phyloP scores from a whole-genome alignment of 23 tunicate genomes.

The Oikopleura albicans region DNA sequence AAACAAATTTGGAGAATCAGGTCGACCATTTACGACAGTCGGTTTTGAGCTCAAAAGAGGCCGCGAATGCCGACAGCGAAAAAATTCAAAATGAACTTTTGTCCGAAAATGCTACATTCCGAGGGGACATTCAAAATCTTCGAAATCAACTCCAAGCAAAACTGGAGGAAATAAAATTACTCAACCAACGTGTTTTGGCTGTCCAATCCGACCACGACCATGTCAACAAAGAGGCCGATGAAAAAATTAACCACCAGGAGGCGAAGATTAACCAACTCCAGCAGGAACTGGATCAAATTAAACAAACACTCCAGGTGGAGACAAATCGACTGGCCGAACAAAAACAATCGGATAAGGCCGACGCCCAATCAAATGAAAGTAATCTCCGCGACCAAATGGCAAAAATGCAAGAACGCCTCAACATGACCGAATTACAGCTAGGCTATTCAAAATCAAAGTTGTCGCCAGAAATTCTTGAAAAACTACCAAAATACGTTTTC shows the following conservation, averaged over 20 bases:
- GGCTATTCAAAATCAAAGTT: too few species aligned
- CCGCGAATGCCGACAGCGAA: not conserved
- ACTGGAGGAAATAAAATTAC: not conserved
- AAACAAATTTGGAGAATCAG: too few species aligned
- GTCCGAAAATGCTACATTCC: not conserved
- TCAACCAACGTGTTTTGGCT: too few species aligned
- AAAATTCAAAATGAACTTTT: not conserved
- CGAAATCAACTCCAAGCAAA: not conserved
- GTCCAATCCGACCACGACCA: not conserved
- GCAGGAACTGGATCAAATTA: not conserved
- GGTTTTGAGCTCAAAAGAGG: not conserved
- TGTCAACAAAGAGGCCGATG: not conserved
- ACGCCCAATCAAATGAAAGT: not conserved
- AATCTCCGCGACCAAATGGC: not conserved
- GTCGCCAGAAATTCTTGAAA: too few species aligned
- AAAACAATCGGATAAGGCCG: too few species aligned
- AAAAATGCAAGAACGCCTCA: slow-evolving; percentile 2
- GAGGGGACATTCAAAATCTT: not conserved
- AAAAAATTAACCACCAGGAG: not conserved
- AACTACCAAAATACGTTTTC: too few species aligned
- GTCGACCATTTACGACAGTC: not conserved
- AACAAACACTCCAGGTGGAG: not conserved
- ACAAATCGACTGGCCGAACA: not conserved
- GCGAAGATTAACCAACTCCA: not conserved
- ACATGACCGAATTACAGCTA: not conserved